Evolutionary conservation across 2,888 invertebrate genomes (phyloP), one percentile per base, ranked within the genome.

Genomic region (Pseudoips prasinana): DNA sequence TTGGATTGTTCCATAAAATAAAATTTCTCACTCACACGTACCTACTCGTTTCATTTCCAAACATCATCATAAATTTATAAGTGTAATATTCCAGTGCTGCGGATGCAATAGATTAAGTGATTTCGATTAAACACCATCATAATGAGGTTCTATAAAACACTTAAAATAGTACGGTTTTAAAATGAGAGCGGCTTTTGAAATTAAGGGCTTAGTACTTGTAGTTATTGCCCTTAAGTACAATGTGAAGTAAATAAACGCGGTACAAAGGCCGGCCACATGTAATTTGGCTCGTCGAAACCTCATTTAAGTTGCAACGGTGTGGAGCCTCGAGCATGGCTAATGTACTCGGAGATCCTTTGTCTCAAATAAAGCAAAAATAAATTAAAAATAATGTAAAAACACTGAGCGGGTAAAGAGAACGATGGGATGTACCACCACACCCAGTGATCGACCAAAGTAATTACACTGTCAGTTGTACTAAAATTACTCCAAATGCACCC

Each of bases 151-250:
- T 66, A 73, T 73, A 65, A 74, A 71, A 67, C 65, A 67, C 61
- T 73, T 69, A 73, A 76, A 75, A 58, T 49, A 61, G 57, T 64
- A 59, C 55, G 64, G 72, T 75, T 74, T 73, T 60, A 54, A 64
- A 70, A 69, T 55, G 55, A 62, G 68, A 62, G 77, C 84, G 77
- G 78, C 69, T 56, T 53, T 56, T 58, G 49, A 82, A 84, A 85
- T 85, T 71, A 80, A 81, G 73, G 85, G 74, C 53, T 67, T 70
- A 3, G 69, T 53, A 66, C 65, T 67, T 65, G 71, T 83, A 80
- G 82, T 86, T 87, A 86, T 86, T 80, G 76, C 85, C 76, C 80
- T 72, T 88, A 88, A 88, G 81, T 88, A 82, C 86, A 83, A 87
- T 74, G 79, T 83, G 86, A 84, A 79, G 80, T 84, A 84, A 85